Evolutionary conservation across 2,888 invertebrate species (phyloP), one percentile per base, ranked within the genome.

Genomic region (Trichopoda pennipes): DNA sequence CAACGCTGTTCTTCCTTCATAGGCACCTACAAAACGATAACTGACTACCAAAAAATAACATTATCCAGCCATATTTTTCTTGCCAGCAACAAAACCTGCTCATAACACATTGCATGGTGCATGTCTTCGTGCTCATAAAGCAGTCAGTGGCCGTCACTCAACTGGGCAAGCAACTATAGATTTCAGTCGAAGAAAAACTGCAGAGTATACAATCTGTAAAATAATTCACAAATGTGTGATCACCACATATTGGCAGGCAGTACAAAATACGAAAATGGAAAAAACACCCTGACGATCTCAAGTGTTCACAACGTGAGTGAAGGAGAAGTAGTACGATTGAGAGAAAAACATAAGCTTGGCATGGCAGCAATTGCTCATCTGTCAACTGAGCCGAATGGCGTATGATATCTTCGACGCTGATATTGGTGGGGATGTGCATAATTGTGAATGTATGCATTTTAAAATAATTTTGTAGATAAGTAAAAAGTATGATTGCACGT

Each of bases 291-390:
- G 12, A 14, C 16, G n/a, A 28, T 42, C 38, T 16, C 19, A 61
- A 68, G 68, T 42, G 53, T 17, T 49, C 38, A n/a, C 51, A 53
- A 53, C 42, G 8, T 51, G 69, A 64, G 69, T 53, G 64, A 69
- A 78, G 58, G 35, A 56, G 58, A 73, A 49, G 61, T 28, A 60
- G 51, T 35, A 64, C 44, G 47, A 44, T 21, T 44, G 53, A 44
- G 42, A 58, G 38, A 44, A 72, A 72, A 75, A 80, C 76, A 80
- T 80, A 83, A 76, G 73, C 84, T 80, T 78, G 81, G 85, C 86
- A 88, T 89, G 90, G 89, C 89, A 90, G 88, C 88, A 89, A 87
- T 90, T 87, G 87, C 87, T 90, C 90, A 89, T 84, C 87, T 87
- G 88, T 88, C 90, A 88, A 86, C 85, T 84, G 84, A 73, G 84